Evolutionary conservation across 2,888 invertebrate species (phyloP).

Genomic region (Cephus runcator): DNA sequence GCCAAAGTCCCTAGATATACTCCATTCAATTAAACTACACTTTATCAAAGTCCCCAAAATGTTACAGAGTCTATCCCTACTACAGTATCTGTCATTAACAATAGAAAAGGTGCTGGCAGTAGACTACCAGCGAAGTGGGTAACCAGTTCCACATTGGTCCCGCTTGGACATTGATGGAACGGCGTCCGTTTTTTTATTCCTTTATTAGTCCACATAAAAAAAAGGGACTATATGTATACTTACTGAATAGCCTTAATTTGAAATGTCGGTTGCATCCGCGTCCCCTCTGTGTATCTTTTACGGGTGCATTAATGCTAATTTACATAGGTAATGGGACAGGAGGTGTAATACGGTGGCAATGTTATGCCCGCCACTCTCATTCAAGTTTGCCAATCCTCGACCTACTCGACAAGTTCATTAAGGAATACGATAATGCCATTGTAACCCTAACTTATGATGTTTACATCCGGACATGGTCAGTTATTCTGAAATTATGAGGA

Average conservation of each 20-base stretch:
- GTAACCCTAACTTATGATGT: conserved; percentile 23
- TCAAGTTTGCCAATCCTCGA: conserved; percentile 10
- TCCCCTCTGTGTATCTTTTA: conserved; percentile 15
- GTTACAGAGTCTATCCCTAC: not conserved
- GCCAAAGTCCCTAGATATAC: not conserved
- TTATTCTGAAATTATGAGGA: not conserved
- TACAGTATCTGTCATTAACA: not conserved
- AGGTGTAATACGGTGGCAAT: not conserved
- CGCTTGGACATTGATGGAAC: not conserved
- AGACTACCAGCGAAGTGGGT: not conserved
- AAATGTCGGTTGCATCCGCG: conserved; percentile 32
- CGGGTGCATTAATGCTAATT: conserved; percentile 35
- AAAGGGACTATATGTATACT: not conserved
- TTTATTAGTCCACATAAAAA: not conserved
- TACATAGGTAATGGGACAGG: conserved; percentile 39
- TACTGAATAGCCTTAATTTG: conserved; percentile 37
- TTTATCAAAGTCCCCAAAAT: not conserved
- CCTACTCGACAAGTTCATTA: conserved; percentile 54
- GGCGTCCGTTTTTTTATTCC: not conserved
- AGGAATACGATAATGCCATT: conserved; percentile 39
- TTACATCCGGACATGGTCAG: not conserved
- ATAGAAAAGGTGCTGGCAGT: not conserved
- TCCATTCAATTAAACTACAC: not conserved
- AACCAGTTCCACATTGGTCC: not conserved
- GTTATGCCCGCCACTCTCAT: not conserved